Base-by-base conservation (phyloP, 2,113 vertebrate genomes). In the Proterorhinus semilunaris region DNA sequence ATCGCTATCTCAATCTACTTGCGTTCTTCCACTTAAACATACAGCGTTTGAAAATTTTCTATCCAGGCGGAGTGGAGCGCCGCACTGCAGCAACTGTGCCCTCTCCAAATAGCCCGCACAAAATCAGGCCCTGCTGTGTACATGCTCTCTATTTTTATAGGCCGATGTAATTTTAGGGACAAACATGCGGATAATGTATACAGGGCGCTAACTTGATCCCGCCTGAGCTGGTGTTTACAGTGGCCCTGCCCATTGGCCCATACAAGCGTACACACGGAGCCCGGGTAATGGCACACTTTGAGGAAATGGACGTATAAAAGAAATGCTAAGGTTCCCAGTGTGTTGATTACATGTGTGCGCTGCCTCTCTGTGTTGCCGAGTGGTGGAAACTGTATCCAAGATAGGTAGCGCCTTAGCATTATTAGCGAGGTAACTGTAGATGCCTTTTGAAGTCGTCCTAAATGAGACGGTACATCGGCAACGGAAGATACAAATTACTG, bases 101-200 rank as follows among this genome's bases (percentile, higher is more conserved):
- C 68, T 44, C 79, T 82, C 73, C 86, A 88, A 89, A 88, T 86
- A 88, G 86, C 81, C 68, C 59, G 81, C 88, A 88, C 86, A 86
- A 79, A 80, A 85, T 71, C 81, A 54, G 46, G 62, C 42, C 75
- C 53, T 8, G 55, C 17, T 83, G 86, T 86, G 89, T 87, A 79
- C 73, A 81, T 85, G 80, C 82, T 77, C 65, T 61, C 82, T 91
- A 89, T 91, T 86, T 90, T 82, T 81, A 74, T 71, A 80, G 69
- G 55, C 43, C 67, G 0, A 66, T 65, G 71, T 86, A 84, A 87
- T 82, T 86, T 87, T 87, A 89, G 83, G 68, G 81, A 82, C 81
- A 84, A 85, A 87, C 79, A 84, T 77, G 80, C 74, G 66, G 62
- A 68, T 85, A 85, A 86, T 79, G 81, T 84, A 58, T 81, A 43